A percentile compares a stretch with the other conserved stretches of the same genome.
Conservation (phyloP, 2,888 invertebrate species). For the Unio pictorum region DNA sequence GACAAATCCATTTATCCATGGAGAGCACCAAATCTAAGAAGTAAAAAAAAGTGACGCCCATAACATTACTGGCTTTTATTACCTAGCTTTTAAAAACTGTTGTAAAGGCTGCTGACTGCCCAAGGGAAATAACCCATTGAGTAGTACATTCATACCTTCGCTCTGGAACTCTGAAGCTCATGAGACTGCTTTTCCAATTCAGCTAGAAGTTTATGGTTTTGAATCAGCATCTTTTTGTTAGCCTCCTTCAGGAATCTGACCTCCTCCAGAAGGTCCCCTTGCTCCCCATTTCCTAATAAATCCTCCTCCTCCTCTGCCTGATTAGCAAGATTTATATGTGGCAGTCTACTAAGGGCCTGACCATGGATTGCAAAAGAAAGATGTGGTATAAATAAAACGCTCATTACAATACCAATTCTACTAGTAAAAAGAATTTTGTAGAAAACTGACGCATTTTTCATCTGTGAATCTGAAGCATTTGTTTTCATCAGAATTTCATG, state of each 20-base stretch:
- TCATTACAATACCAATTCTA: no score
- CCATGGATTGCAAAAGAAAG: no score
- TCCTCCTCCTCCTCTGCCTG: not conserved
- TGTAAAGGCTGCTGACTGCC: no score
- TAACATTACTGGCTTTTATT: not conserved
- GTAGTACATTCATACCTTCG: slow-evolving; percentile 40
- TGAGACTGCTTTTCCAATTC: slow-evolving; percentile 59
- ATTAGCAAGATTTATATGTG: not conserved
- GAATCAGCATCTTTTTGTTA: slow-evolving; percentile 54
- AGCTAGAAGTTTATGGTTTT: slow-evolving; percentile 60
- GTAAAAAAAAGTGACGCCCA: not conserved
- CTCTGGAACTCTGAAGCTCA: slow-evolving; percentile 52
- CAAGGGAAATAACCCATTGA: no score
- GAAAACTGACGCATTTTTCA: no score
- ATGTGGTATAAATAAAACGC: no score
- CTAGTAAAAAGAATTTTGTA: no score
- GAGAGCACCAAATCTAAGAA: not conserved
- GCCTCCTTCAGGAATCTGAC: slow-evolving; percentile 45
- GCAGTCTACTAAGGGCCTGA: no score
- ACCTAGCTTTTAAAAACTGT: no score
- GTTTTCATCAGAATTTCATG: no score
- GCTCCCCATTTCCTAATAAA: not conserved
- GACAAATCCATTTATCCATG: no score
- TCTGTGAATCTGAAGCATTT: no score
- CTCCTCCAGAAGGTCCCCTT: slow-evolving; percentile 13